Base-by-base conservation (phyloP, 2,113 vertebrate species). In the Sclerurus mexicanus region DNA sequence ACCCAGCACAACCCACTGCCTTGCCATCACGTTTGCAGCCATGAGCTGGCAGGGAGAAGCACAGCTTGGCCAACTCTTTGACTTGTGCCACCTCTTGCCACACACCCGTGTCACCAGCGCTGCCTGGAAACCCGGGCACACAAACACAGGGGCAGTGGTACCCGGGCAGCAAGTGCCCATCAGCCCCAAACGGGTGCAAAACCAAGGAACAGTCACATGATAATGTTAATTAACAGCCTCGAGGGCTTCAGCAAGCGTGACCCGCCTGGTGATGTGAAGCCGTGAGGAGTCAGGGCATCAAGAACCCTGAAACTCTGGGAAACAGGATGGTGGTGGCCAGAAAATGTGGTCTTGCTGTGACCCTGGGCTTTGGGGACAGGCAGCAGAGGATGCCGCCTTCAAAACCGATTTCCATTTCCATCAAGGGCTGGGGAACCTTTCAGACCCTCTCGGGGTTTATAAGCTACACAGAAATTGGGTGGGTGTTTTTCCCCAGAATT, bases 61-160 rank as follows among this genome's bases (percentile, higher is more conserved):
- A 74, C 28, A 31, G 58, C 60, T 93, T 95, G 89, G 87, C 85
- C 89, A 96, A 85, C 75, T 50, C 62, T 85, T 81, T 42, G 40
- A 42, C 40, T 42, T 42, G 94, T 96, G 77, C 95, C 93, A 90
- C 39, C 90, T 93, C 95, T 96, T 96, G 97, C 92, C 92, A 90
- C 96, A 89, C 40, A n/a, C 24, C 25, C 84, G 63, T 19, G 40
- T 85, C 96, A 95, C 60, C 44, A 78, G 83, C 63, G 86, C 89
- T 96, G 85, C 97, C 96, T 97, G 90, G 98, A 97, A 97, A 98
- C 98, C 92, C 1, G 8, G 49, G 56, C 88, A 97, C 98, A 98
- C 97, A 98, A 98, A 98, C 91, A 98, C 91, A 68, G 30, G 73
- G 92, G 72, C 87, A 85, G 24, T 2, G 53, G 64, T 39, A 81